Percentiles rank a stretch among this genome's conserved stretches.
phyloP scores from a whole-genome alignment of 2,888 invertebrate species.

The Rosalia funebris region DNA sequence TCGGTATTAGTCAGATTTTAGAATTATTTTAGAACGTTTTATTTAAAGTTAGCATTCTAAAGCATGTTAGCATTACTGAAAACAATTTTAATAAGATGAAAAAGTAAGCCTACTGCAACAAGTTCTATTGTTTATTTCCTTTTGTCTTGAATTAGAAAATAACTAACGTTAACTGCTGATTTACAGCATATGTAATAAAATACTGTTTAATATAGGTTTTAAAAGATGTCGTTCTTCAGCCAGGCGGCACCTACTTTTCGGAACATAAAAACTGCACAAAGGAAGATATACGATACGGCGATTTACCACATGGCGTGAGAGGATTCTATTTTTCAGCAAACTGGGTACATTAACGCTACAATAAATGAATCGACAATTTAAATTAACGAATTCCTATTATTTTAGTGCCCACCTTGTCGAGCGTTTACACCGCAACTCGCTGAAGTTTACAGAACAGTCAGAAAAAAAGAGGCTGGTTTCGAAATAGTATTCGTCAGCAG shows the following conservation, averaged over 20 bases:
- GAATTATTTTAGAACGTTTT: too few species aligned
- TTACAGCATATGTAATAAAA: too few species aligned
- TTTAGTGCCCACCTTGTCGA: constrained; percentile 87
- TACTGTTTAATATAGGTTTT: constrained; percentile 63
- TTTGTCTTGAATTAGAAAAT: too few species aligned
- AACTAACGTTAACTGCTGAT: too few species aligned
- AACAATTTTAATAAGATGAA: too few species aligned
- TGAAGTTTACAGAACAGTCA: constrained; percentile 77
- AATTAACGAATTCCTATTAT: constrained; percentile 34
- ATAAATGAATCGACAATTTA: neutral
- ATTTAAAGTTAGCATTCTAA: too few species aligned
- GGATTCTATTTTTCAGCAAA: constrained; percentile 90
- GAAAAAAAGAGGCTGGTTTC: constrained; percentile 75
- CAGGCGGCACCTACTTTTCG: constrained; percentile 55
- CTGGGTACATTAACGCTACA: constrained; percentile 73
- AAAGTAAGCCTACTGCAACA: too few species aligned
- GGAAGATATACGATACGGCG: constrained; percentile 64
- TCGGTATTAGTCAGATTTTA: too few species aligned
- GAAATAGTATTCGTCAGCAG: constrained; percentile 88
- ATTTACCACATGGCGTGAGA: constrained; percentile 73
- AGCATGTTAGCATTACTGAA: too few species aligned
- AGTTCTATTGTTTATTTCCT: too few species aligned
- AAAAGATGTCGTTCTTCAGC: constrained; percentile 64
- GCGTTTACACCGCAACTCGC: constrained; percentile 83
- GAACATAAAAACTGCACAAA: constrained; percentile 54